Evolutionary conservation across 2,888 invertebrate species (phyloP), one percentile per base, ranked within the genome.

Genomic region (Deilephila elpenor): DNA sequence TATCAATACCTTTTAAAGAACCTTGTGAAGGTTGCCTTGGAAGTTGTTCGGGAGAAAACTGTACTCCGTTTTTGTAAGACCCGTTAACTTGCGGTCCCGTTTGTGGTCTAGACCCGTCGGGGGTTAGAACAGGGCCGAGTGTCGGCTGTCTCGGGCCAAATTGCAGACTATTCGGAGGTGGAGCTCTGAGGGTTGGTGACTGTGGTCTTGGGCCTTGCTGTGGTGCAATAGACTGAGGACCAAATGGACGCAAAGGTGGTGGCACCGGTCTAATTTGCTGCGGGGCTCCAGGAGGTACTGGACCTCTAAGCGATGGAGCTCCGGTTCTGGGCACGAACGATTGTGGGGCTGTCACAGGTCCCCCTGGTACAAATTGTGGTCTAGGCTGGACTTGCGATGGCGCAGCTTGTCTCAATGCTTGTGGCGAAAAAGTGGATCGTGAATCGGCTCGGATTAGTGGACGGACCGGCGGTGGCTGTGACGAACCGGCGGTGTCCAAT

Each of bases 141-240:
- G 87, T 88, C 19, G 91, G 92, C 77, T 94, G 94, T 79, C 95
- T 89, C 11, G 95, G 95, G 72, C 94, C 95, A 77, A 94, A 94
- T 82, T 94, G 94, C 59, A 94, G 84, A 79, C 91, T 93, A 77
- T 89, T 93, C 59, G 95, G 95, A 71, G 93, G 92, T 77, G 91
- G 91, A 79, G 92, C 91, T 80, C 95, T 89, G 80, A 91, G 92
- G 25, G 86, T 86, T 59, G 87, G 90, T 62, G 89, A 87, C 74
- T 90, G 92, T 29, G 90, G 90, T 76, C 92, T 87, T 14, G 86
- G 88, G 34, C 89, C 91, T 82, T 88, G 90, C 74, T 90, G 92
- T 62, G 89, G 88, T 70, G 85, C 86, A 79, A 90, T 88, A 19
- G 92, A 90, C 79, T 92, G 93, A 5, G 92, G 93, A 29, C 90